These are phyloP conservation scores for Cacajao melanocephalus DNA, from an alignment of 2,797 vertebrate genomes.

Conservation along the genomic window DNA sequence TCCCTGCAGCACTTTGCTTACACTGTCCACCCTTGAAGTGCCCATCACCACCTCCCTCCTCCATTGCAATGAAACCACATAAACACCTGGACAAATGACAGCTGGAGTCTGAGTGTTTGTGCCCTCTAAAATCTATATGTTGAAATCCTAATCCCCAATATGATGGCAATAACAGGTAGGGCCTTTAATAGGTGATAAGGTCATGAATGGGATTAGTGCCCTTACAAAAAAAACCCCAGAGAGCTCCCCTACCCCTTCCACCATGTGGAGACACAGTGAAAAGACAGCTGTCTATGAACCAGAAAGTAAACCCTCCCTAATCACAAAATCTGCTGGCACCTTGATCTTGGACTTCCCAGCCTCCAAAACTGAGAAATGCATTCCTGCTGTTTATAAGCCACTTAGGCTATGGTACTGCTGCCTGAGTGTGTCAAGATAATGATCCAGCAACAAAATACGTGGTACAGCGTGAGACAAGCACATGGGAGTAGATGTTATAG, in stretches of 20 bases:
- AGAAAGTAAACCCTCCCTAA: background rate
- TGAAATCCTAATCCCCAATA: background rate
- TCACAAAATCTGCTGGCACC: background rate
- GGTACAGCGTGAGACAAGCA: background rate
- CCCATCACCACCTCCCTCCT: background rate
- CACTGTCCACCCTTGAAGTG: background rate
- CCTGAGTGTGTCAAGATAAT: background rate
- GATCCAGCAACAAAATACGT: background rate
- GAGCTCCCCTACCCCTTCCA: too few species aligned
- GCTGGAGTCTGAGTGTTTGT: background rate
- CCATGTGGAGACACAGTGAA: background rate
- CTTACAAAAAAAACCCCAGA: background rate
- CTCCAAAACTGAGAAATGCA: background rate
- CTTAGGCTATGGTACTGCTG: background rate
- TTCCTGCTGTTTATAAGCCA: background rate
- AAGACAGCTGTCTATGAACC: background rate
- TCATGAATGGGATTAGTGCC: background rate
- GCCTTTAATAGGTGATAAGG: background rate
- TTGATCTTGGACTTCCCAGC: background rate
- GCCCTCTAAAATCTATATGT: background rate
- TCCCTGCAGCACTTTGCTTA: background rate
- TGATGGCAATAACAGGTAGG: background rate
- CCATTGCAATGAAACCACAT: background rate
- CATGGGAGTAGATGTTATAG: background rate
- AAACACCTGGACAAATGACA: background rate